Base-by-base conservation (phyloP, 2,888 invertebrate genomes). In the Adelphocoris suturalis region DNA sequence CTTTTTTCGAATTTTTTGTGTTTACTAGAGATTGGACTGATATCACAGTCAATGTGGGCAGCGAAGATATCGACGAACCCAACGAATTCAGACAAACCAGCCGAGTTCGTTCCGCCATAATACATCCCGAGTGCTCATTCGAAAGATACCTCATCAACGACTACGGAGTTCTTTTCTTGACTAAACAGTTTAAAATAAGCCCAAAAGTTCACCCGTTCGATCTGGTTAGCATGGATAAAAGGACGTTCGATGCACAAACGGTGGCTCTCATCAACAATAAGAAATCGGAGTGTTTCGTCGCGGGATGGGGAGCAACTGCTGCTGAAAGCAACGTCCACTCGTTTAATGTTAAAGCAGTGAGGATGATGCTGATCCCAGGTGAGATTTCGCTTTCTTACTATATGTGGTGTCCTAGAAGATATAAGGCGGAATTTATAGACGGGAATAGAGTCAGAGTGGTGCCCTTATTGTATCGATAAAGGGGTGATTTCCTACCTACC, bases 91-190 rank as follows among this genome's bases (percentile, higher is more conserved):
- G 14, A 0, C 86, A 86, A 19, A 12, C 9, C 46, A 27, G 19
- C 0, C 12, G 0, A 7, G 52, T 86, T 75, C 16, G 16, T 1
- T n/a, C 19, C 0, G 68, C 47, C 14, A 4, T 68, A 23, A 16
- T 86, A 19, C 86, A 86, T 48, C 86, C 86, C 3, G 28, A 76
- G 1, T 86, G 86, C 16, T 75, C 86, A 9, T 86, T 23, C 47
- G 48, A 37, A 75, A 28, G 19, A 47, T 46, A 48, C 48, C 48
- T 86, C 75, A 16, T 86, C 7, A 75, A 86, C 86, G 86, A 86
- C 23, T 86, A 75, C 48, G 86, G 68, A 5, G 19, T 86, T 28
- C 11, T 68, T 0, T 19, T 46, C 11, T 37, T 76, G 11, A 16
- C 12, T 13, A 5, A 46, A 5, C 47, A 9, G 46, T 75, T 86